Evolutionary conservation across 1,140 invertebrate species (phyloP).

Genomic region (Diplogasteroides magnus): DNA sequence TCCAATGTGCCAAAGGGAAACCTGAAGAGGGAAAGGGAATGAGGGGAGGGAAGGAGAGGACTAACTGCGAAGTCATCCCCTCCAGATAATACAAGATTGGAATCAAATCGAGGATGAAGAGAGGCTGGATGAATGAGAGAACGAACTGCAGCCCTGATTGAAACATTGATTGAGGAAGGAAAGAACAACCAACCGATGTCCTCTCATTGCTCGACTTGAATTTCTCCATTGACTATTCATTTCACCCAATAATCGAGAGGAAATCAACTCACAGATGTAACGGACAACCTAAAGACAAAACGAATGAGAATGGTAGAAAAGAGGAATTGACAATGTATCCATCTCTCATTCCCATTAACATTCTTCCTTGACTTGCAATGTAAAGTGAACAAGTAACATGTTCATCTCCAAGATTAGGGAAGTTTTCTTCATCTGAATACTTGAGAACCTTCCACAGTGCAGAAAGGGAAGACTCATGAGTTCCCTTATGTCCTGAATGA

Average conservation of each 20-base stretch:
- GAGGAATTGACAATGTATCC: constrained; percentile 77
- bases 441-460: constrained; percentile 19
- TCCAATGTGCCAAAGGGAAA: constrained; percentile 93
- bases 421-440: constrained; percentile 36
- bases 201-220: not conserved
- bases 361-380: constrained; percentile 79
- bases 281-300: not conserved
- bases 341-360: constrained; percentile 89
- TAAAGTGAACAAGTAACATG: constrained; percentile 72
- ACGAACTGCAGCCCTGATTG: constrained; percentile 55
- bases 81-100: constrained; percentile 82
- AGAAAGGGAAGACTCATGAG: not conserved
- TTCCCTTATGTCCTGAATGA: constrained; percentile 27
- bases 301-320: not conserved
- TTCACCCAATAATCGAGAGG: not conserved
- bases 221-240: not conserved
- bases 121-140: constrained; percentile 84
- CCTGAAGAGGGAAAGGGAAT: not conserved
- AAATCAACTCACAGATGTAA: not conserved
- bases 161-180: not conserved
- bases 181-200: not conserved
- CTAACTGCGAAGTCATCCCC: constrained; percentile 85
- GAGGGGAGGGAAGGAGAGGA: not conserved
- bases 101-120: constrained; percentile 84
- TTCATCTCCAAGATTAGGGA: constrained; percentile 26